Base-by-base conservation (phyloP, 2,888 invertebrate genomes). In the Campaea margaritaria region DNA sequence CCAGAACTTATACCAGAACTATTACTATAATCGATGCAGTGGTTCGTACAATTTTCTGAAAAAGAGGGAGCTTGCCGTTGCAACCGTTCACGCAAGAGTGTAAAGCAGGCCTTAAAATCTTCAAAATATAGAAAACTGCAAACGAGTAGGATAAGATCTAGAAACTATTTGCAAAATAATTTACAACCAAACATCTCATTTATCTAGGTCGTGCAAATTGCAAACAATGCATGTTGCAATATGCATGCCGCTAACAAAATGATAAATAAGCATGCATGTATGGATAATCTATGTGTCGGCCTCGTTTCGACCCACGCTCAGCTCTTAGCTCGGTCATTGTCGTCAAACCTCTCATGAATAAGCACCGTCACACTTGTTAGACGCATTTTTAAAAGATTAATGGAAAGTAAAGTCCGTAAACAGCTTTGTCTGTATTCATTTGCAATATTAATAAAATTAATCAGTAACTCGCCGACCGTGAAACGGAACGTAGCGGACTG, bases 401-500 rank as follows among this genome's bases (percentile, higher is more conserved):
- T 27, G 16, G 42, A 45, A 49, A 54, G 39, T 52, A 43, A 21
- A 45, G 21, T 51, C 45, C 41, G 54, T 45, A 55, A 55, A 55
- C 45, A 51, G 39, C 42, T 34, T 50, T 55, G 36, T 54, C 41
- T 50, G 46, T 57, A 48, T 57, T 51, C 59, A 54, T 49, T 60
- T 60, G 59, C 48, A 68, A 64, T 3, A 21, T 21, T 61, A 65
- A 72, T 73, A 68, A 64, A 21, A 21, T 21, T 61, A 65, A 72
- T 73, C 69, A 62, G 67, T 12, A 75, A 75, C 72, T 74, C 68
- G 65, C 53, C 70, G 77, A 81, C 79, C 86, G 88, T 89, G 85
- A 85, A 91, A 87, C 88, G 89, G 83, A 89, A 87, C 88, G 87
- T 73, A 70, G 58, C 73, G 71, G 73, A 82, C 85, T 82, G 83